Base-by-base conservation (phyloP, 2,888 invertebrate species). In the Eilema sororculum region DNA sequence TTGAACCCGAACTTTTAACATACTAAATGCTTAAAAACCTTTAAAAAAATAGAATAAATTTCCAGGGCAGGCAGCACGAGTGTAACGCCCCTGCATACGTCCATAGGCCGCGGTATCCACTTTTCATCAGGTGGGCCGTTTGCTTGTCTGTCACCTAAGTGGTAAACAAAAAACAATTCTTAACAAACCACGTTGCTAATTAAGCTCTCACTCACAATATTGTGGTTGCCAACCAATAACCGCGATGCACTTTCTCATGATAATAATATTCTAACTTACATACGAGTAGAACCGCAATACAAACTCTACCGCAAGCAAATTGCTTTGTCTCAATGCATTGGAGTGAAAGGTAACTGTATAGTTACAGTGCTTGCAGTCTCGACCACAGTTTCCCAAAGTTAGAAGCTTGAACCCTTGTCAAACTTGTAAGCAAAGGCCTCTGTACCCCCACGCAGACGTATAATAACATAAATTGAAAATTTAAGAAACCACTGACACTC, bases 361-460 rank as follows among this genome's bases (percentile, higher is more conserved):
- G 56, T 28, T 56, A 22, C 28, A 57, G 20, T 64, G n/a, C 64
- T 52, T 64, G 30, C 52, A 20, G 64, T 52, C 65, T 58, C 5
- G 25, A 58, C 13, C 25, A 25, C 13, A 58, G 25, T 13, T 24
- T 58, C 25, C 10, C 57, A 58, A 25, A 52, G 8, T 52, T 46
- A 3, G 2, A 9, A 46, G 6, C 20, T 41, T 16, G 3, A 4
- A 13, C 46, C 46, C 6, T 6, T 46, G 6, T 20, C 20, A 46
- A 2, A 46, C 20, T 20, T 46, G 12, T 13, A 46, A 46, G 20
- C 5, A 16, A 46, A 0, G 46, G 20, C 46, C 13, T 4, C 16
- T 41, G n/a, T n/a, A n/a, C n/a, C n/a, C n/a, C n/a, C n/a, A n/a
- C n/a, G n/a, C n/a, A n/a, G n/a, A n/a, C n/a, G n/a, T n/a, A n/a